Conservation (phyloP, 2,113 vertebrate genomes). For the Tetrax tetrax region DNA sequence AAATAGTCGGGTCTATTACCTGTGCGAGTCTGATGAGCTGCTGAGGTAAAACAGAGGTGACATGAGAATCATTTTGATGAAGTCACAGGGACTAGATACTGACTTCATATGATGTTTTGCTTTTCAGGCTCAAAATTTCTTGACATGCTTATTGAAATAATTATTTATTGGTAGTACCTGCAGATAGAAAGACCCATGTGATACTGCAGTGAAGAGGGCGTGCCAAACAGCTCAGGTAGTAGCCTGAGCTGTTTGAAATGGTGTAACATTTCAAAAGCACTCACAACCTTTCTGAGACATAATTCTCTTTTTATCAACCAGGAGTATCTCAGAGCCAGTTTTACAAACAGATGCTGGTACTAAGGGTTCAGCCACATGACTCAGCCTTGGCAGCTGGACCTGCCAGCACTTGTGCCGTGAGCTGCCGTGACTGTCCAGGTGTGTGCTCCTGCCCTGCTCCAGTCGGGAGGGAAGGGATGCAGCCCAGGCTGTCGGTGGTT, state of each 20-base stretch:
- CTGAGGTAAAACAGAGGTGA: neutral
- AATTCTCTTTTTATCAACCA: neutral
- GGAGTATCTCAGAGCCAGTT: conserved; percentile 1
- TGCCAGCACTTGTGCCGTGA: conserved; percentile 15
- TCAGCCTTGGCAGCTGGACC: neutral
- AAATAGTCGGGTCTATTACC: neutral
- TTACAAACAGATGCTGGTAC: neutral
- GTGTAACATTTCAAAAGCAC: neutral
- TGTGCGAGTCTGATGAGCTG: neutral
- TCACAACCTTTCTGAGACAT: neutral
- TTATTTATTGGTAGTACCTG: neutral
- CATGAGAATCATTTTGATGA: neutral
- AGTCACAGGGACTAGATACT: neutral
- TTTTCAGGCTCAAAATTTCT: neutral
- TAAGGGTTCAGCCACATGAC: neutral
- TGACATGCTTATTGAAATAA: neutral
- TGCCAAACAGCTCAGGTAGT: neutral
- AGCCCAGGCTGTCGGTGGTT: neutral
- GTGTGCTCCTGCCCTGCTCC: neutral
- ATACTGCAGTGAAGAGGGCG: neutral
- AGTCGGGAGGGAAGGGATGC: accelerated
- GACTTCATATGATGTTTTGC: neutral
- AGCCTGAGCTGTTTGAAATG: neutral
- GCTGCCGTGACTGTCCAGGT: neutral
- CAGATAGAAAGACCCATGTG: neutral